Percentiles rank a stretch among this genome's conserved stretches.
Conservation (phyloP, 64 coral and sea anemone genomes). For the Pachyseris speciosa region DNA sequence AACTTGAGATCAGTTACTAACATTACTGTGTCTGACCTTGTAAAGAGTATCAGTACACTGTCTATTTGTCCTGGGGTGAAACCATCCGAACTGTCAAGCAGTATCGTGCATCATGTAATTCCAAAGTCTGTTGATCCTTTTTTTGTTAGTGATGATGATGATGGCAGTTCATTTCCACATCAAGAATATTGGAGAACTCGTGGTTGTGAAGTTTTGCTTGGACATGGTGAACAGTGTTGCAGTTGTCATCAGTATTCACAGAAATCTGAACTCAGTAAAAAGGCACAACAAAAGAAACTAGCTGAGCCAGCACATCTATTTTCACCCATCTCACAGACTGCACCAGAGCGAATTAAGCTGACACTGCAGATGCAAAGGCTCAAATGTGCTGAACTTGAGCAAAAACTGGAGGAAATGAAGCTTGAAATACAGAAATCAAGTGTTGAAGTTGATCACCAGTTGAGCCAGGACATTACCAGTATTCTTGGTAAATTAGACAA, state of each 20-base stretch:
- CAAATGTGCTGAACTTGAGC: slow-evolving; percentile 53
- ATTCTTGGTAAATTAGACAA: slow-evolving; percentile 37
- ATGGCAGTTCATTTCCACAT: slow-evolving; percentile 43
- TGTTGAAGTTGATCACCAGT: slow-evolving; percentile 53
- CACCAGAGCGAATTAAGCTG: slow-evolving; percentile 47
- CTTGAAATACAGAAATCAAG: slow-evolving; percentile 52
- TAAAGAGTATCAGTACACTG: slow-evolving; percentile 21
- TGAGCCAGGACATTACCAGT: slow-evolving; percentile 27
- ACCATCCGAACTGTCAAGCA: slow-evolving; percentile 24
- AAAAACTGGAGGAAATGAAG: slow-evolving; percentile 22
- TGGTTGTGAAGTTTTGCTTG: slow-evolving; percentile 52
- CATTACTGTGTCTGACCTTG: slow-evolving; percentile 63
- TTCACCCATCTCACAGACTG: slow-evolving; percentile 42
- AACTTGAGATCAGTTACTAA: slow-evolving; percentile 47
- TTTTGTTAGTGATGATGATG: slow-evolving; percentile 49
- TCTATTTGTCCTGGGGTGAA: slow-evolving; percentile 67
- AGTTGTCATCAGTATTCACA: slow-evolving; percentile 40
- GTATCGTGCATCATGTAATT: slow-evolving; percentile 55
- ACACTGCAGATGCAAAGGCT: slow-evolving; percentile 54
- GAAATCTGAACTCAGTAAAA: slow-evolving; percentile 32
- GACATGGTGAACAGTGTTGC: slow-evolving; percentile 24
- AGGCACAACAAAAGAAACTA: slow-evolving; percentile 33
- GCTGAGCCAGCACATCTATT: slow-evolving; percentile 31
- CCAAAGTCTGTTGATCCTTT: slow-evolving; percentile 58
- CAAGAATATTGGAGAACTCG: slow-evolving; percentile 57